These are phyloP conservation scores for Solen grandis DNA, from an alignment of 1,140 invertebrate species.

Conservation along the genomic window DNA sequence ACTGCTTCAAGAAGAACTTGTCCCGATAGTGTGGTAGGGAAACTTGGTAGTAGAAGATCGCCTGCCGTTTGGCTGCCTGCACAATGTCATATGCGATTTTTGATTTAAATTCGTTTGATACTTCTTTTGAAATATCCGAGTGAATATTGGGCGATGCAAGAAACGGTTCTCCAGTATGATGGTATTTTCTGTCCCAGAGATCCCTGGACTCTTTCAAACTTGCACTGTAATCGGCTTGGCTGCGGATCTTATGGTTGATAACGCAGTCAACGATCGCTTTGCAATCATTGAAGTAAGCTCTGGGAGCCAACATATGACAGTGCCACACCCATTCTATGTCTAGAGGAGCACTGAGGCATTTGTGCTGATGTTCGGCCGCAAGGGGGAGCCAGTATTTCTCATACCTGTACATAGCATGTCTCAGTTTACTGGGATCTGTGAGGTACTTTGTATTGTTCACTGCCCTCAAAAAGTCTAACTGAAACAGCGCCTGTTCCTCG, in stretches of 20 bases:
- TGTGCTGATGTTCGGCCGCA: constrained; percentile 71
- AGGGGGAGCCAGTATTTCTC: constrained; percentile 82
- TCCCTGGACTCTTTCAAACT: no score
- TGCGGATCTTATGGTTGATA: constrained; percentile 80
- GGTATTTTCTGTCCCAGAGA: no score
- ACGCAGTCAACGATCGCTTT: constrained; percentile 75
- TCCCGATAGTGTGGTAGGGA: constrained; percentile 82
- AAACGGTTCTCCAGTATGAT: no score
- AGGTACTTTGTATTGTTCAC: constrained; percentile 6
- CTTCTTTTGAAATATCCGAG: no score
- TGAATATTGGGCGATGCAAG: no score
- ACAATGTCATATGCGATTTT: constrained; percentile 77
- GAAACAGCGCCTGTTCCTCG: background rate
- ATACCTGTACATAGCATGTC: constrained; percentile 80
- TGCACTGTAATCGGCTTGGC: no score
- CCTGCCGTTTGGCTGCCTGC: constrained; percentile 80
- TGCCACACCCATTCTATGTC: constrained; percentile 83
- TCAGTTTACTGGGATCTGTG: constrained; percentile 37
- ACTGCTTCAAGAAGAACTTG: constrained; percentile 78
- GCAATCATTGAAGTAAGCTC: constrained; percentile 79
- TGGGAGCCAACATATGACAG: constrained; percentile 79
- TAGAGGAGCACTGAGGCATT: constrained; percentile 77
- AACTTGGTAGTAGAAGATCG: constrained; percentile 80
- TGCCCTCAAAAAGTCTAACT: constrained; percentile 6
- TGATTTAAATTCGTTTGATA: constrained; percentile 53